Evolutionary conservation across 2,888 invertebrate species (phyloP), one percentile per base, ranked within the genome.

Genomic region (Galeopsomyia nigrocyanea): DNA sequence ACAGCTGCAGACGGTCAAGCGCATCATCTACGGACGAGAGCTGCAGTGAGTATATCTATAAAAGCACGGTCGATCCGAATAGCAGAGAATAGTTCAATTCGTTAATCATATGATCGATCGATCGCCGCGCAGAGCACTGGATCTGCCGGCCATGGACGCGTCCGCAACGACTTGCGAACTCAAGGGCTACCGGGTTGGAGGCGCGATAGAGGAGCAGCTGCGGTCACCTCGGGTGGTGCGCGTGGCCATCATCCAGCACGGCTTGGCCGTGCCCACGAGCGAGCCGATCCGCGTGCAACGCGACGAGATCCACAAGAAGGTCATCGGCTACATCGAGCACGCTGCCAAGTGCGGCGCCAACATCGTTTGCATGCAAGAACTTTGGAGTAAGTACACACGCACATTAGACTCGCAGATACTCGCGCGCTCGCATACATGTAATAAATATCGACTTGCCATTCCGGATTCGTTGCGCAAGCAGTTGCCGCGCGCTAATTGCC

Each of bases 311-410:
- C 92, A 93, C 85, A 85, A 90, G 71, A 91, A 95, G 86, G 91
- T 98, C 3, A 87, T 88, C 67, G 88, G 88, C 49, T 92, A 97
- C 46, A 91, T 96, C 49, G 88, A 91, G 68, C 89, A 91, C 0
- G 98, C 99, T 0, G 93, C 92, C 0, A 82, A 87, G 13, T 93
- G 92, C 78, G 92, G 92, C 0, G 97, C 96, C 49, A 96, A 98
- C 82, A 90, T 99, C 57, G 86, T 99, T 62, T 98, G 98, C 83
- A 90, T 98, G 77, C 99, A 99, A 87, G 99, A 99, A 88, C 94
- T 97, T 1, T 99, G 99, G 99, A 91, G 96, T 96, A 87, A 89
- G 93, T 87, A 61, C 31, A 0, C 3, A n/a, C 39, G 7, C 5
- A 1, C 39, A 7, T 31, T 31, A 31, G 3, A 31, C 31, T 3